Base-by-base conservation (phyloP, 2,797 vertebrate species). In the Eutrigla gurnardus region DNA sequence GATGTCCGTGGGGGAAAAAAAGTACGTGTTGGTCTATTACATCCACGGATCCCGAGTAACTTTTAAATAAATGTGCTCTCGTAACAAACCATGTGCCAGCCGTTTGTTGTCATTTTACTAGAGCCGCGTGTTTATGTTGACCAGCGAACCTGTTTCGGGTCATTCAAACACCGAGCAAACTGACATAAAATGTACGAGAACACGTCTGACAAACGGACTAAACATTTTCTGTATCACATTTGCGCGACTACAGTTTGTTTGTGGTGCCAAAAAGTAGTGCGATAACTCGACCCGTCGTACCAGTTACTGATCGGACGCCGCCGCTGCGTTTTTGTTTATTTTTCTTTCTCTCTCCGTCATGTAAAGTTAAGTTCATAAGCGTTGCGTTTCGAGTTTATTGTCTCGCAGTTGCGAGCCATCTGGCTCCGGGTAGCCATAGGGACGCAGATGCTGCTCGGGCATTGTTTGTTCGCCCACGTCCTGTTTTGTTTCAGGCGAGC, bases 391-490 rank as follows among this genome's bases (percentile, higher is more conserved):
- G 83, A 89, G 85, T 93, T 91, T 93, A 93, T 94, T 94, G 93
- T 94, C 90, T 88, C 60, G 70, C 57, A 49, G 77, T 82, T 77
- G 69, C 49, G 61, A 88, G 91, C 90, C 90, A 89, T 90, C 90
- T 92, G 89, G 86, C 90, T 81, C 2, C 1, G 83, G 80, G 90
- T 82, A 84, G 88, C 86, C 86, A 82, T 72, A 84, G 91, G 91
- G 92, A 92, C 92, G 90, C 93, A 93, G 92, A 93, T 93, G 92
- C 92, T 88, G 81, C 66, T 80, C 81, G 42, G 83, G 88, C 89
- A 93, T 95, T 95, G 94, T 94, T 94, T 92, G 80, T 64, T 88
- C 86, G 53, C 80, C 45, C 70, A 75, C 77, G 73, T 79, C 75
- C 76, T 66, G 54, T 90, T 86, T 86, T 82, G 79, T 75, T 49